Evolutionary conservation across 2,113 vertebrate genomes (phyloP), one percentile per base, ranked within the genome.

Genomic region (Ctenodactylus gundi): DNA sequence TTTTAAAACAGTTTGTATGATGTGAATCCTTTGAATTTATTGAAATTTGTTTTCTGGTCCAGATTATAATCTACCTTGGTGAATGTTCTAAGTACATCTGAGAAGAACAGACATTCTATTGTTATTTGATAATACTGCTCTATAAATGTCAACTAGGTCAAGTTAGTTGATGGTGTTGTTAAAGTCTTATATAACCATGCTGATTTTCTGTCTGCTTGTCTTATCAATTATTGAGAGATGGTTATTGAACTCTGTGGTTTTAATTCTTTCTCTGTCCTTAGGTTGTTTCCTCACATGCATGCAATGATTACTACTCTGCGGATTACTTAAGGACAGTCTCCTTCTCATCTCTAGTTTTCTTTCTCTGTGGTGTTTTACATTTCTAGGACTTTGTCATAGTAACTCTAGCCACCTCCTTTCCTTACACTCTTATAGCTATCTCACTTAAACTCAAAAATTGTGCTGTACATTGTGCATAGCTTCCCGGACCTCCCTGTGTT

Each of bases 191-290:
- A 55, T 87, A 84, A 85, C 34, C 44, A 64, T 77, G 44, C 41
- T 44, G 88, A 83, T 84, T 88, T 90, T 73, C 91, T 73, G 41
- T 95, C 72, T 65, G 15, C 29, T 75, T 82, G 25, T 53, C 49
- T 34, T 72, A 31, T 91, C 83, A 91, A 1, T 85, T 76, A 76
- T 86, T 92, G 53, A 41, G 14, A 70, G 23, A 70, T 21, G 6
- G 4, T 3, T 41, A 23, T 85, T 86, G 57, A 89, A 53, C 65
- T 77, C 6, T 78, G 23, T 77, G 31, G 46, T n/a, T 67, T 53
- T 57, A 27, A 58, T 82, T 82, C 77, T 82, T 80, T 80, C 9
- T 27, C 11, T 82, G 31, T 10, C 51, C 36, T 90, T 68, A 9
- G 23, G 21, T 70, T 31, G 23, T 39, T 90, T 90, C 31, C 39